A percentile compares a stretch with the other conserved stretches of the same genome.
Evolutionary conservation across 2,113 vertebrate genomes (phyloP).

Genomic region (Echinops telfairi): DNA sequence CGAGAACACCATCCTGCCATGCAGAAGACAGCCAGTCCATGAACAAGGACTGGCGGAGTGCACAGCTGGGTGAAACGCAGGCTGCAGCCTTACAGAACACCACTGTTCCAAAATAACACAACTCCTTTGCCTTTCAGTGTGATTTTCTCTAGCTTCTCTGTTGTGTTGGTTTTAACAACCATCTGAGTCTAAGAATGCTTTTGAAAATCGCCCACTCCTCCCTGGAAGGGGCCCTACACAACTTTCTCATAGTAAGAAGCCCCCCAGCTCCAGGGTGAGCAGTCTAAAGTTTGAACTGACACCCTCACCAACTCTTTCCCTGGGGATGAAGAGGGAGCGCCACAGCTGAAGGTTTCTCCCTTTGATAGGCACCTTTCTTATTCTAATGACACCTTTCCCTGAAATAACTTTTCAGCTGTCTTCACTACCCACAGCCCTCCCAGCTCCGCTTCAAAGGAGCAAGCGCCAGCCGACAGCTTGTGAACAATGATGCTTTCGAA

Average conservation of each 20-base stretch:
- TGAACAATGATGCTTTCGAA: slow-evolving; percentile 89
- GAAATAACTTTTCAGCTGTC: slow-evolving; percentile 83
- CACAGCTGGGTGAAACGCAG: background rate
- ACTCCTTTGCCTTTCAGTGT: slow-evolving; percentile 17
- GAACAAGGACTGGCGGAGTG: background rate
- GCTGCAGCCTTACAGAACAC: background rate
- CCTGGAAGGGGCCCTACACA: slow-evolving; percentile 47
- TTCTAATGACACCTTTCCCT: slow-evolving; percentile 82
- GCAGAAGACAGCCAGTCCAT: background rate
- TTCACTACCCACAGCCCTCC: slow-evolving; percentile 67
- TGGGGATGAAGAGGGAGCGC: slow-evolving; percentile 5
- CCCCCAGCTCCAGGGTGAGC: background rate
- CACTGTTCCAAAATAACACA: background rate
- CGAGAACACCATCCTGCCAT: background rate
- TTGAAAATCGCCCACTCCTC: slow-evolving; percentile 21
- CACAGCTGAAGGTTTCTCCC: slow-evolving; percentile 56
- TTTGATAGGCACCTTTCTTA: slow-evolving; percentile 84
- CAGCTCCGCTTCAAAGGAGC: slow-evolving; percentile 83
- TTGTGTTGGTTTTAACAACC: background rate
- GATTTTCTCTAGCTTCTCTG: slow-evolving; percentile 5
- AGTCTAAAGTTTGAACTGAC: slow-evolving; percentile 31
- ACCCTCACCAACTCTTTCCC: slow-evolving; percentile 26
- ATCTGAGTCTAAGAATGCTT: slow-evolving; percentile 16
- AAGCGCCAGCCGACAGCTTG: slow-evolving; percentile 85
- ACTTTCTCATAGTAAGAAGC: background rate